Base-by-base conservation (phyloP, 2,797 vertebrate genomes). In the Oreochromis grahami region DNA sequence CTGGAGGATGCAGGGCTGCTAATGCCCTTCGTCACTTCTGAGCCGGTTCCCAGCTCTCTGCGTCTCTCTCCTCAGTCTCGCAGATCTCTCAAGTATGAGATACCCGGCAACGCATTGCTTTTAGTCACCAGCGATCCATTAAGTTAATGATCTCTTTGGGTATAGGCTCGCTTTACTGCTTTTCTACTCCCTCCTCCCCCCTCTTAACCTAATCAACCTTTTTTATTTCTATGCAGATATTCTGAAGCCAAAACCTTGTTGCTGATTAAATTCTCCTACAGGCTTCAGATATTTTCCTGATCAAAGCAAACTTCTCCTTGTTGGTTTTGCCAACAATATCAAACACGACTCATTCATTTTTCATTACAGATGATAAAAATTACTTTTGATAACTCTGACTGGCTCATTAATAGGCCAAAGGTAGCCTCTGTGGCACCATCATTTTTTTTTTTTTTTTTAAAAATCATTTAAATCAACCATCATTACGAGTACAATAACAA, bases 191-290 rank as follows among this genome's bases (percentile, higher is more conserved):
- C 82, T 5, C 52, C 86, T 15, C 17, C 63, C 51, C 53, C 65
- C 58, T 36, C 72, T 79, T 90, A 84, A 78, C 88, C 87, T 90
- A 91, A 92, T 95, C 90, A 93, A 89, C 89, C 82, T 74, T 80
- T 41, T 60, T 56, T 85, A 86, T 80, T 80, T 26, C 58, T 70
- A 19, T 26, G 58, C 79, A 90, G 86, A 90, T 88, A 87, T 91
- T 89, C 87, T 78, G 79, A 87, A 86, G 89, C 91, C 91, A 88
- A 86, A 92, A 87, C 77, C 84, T 86, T 76, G 83, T 10, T 77
- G 86, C 91, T 95, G 93, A 95, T 95, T 95, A 94, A 91, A 92
- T 87, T 91, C 84, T 89, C 92, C 94, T 80, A 76, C 88, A 90
- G 85, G 88, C 78, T 86, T 90, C 84, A 90, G 93, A 93, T 91